These are phyloP conservation scores for Phragmatobia fuliginosa DNA, from an alignment of 2,888 invertebrate genomes.

Conservation along the genomic window DNA sequence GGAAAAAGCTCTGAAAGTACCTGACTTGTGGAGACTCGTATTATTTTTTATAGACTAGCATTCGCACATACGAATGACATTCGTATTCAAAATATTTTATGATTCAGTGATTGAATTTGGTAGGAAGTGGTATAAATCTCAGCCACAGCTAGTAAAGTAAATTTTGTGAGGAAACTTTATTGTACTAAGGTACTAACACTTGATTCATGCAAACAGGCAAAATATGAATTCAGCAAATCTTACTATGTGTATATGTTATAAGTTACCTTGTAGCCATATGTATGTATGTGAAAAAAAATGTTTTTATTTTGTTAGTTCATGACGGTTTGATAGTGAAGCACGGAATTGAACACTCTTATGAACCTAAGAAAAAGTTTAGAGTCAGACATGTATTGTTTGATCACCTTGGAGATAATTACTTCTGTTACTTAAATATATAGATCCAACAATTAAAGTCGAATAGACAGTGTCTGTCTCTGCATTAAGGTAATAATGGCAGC, in stretches of 20 bases:
- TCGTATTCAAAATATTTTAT: conserved; percentile 45
- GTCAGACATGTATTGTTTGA: conserved; percentile 15
- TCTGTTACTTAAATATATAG: conserved; percentile 5
- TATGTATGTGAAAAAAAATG: conserved; percentile 7
- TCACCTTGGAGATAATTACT: conserved; percentile 8
- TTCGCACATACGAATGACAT: conserved; percentile 32
- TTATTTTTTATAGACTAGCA: conserved; percentile 27
- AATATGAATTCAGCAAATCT: conserved; percentile 21
- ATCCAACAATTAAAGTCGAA: not conserved
- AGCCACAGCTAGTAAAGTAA: conserved; percentile 49
- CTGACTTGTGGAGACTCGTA: conserved; percentile 32
- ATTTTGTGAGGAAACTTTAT: conserved; percentile 41
- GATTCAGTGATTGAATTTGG: conserved; percentile 61
- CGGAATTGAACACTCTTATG: conserved; percentile 7
- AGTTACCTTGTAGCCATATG: not conserved
- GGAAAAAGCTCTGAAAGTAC: conserved; percentile 38
- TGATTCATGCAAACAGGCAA: conserved; percentile 35
- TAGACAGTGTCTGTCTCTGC: not conserved
- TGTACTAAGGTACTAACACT: conserved; percentile 32
- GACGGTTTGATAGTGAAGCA: conserved; percentile 6
- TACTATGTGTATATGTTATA: conserved; percentile 28
- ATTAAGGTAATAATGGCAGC: not conserved
- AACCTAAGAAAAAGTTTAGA: conserved; percentile 9
- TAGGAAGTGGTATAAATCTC: conserved; percentile 46
- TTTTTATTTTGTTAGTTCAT: conserved; percentile 15